Percentiles rank a stretch among this genome's conserved stretches.
Conservation (phyloP, 2,888 invertebrate species). For the Tetragonula carbonaria region DNA sequence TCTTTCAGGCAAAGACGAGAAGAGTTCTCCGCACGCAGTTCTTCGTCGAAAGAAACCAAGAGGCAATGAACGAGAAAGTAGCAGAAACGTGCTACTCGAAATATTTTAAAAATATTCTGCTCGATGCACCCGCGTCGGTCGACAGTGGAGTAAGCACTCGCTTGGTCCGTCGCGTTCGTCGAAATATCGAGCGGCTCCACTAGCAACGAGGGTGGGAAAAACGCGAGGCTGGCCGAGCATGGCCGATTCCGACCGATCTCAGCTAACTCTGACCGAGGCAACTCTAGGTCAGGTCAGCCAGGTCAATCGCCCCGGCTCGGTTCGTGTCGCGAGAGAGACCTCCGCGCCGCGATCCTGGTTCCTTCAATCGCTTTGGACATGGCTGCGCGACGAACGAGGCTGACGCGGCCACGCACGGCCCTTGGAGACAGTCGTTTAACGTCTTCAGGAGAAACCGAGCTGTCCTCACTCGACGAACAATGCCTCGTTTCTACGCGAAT, state of each 20-base stretch:
- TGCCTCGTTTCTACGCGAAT: too few relatives aligned
- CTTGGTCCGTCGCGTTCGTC: constrained; percentile 38
- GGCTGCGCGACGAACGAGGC: constrained; percentile 26
- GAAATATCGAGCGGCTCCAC: constrained; percentile 64
- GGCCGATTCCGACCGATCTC: constrained; percentile 50
- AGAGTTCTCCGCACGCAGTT: too few relatives aligned
- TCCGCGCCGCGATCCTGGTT: constrained; percentile 20
- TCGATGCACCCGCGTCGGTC: constrained; percentile 1
- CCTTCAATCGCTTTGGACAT: constrained; percentile 37
- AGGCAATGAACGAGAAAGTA: too few relatives aligned
- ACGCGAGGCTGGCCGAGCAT: constrained; percentile 48
- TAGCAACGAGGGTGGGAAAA: background rate
- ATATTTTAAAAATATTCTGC: too few relatives aligned
- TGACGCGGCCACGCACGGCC: background rate
- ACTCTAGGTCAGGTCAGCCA: constrained; percentile 72
- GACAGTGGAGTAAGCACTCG: constrained; percentile 45
- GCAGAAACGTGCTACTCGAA: too few relatives aligned
- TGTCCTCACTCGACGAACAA: background rate
- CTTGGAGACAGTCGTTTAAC: constrained; percentile 25
- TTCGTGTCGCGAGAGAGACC: constrained; percentile 67
- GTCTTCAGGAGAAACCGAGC: background rate
- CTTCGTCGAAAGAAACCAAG: too few relatives aligned
- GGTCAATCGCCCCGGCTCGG: constrained; percentile 70
- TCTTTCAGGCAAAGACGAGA: too few relatives aligned
- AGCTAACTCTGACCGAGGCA: constrained; percentile 52